Base-by-base conservation (phyloP, 2,797 vertebrate species). In the Pipistrellus pipistrellus region DNA sequence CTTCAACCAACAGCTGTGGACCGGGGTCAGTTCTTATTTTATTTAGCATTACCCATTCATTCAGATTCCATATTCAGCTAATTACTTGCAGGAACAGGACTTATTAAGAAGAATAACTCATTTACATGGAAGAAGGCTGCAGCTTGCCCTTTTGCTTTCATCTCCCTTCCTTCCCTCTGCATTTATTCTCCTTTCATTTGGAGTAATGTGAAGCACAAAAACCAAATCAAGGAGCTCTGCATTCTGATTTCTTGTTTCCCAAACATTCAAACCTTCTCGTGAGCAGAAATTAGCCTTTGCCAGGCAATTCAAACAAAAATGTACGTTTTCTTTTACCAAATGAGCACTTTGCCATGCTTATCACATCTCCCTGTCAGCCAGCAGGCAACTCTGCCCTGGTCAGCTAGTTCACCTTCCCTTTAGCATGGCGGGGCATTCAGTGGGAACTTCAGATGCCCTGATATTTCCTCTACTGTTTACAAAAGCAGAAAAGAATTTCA, bases 401-500 rank as follows among this genome's bases (percentile, higher is more conserved):
- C 57, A 38, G 68, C 48, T n/a, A n/a, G 62, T 20, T 64, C 2
- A 41, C 27, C 57, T 15, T 73, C 64, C 20, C 38, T 73, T 68
- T 2, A n/a, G 53, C 81, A 78, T 81, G 46, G 44, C 66, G 20
- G 80, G 25, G 32, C 30, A 20, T 62, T 86, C 71, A 20, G 83
- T 17, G 68, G 80, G 89, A 90, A 83, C 78, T 94, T 90, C 38
- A 41, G 69, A 84, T 75, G 48, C 68, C 7, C 0, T 51, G 93
- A 93, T 93, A 93, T 95, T 95, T 97, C 94, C 93, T 76, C 85
- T 73, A 68, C 90, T 95, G 73, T 96, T 97, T 95, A 93, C 93
- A 96, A 94, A 96, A 96, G 94, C 92, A 90, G 96, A 92, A 96
- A 95, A 94, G 91, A 96, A 97, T 96, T 95, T 96, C 96, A 96